phyloP scores from a whole-genome alignment of 2,113 vertebrate genomes.

The Trematomus loennbergii region DNA sequence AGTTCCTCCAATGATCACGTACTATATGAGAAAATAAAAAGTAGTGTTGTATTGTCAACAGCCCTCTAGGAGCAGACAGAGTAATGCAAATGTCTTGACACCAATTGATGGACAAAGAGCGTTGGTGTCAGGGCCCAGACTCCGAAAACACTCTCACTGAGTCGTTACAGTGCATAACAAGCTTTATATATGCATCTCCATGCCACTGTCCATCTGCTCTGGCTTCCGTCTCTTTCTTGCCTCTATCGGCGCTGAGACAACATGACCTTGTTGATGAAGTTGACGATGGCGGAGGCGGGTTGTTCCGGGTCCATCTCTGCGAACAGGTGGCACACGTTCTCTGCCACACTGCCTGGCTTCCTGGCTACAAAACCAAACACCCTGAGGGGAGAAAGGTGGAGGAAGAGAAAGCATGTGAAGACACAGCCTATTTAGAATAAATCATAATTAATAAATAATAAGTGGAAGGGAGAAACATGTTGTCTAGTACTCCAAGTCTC shows the following conservation, averaged over 20 bases:
- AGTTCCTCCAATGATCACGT: background rate
- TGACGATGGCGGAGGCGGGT: conserved; percentile 91
- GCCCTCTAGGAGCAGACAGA: background rate
- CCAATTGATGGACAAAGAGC: background rate
- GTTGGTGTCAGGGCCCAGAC: background rate
- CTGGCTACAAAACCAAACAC: conserved; percentile 94
- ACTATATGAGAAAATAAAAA: background rate
- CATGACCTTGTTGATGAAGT: conserved; percentile 96
- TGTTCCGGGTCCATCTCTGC: conserved; percentile 94
- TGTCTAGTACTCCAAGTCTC: background rate
- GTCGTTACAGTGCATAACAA: background rate
- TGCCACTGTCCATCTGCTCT: background rate
- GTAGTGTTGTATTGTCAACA: background rate
- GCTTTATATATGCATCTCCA: background rate
- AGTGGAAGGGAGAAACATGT: background rate
- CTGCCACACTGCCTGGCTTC: conserved; percentile 89
- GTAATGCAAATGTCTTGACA: background rate
- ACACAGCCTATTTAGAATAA: background rate
- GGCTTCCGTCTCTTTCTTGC: background rate
- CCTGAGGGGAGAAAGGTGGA: conserved; percentile 69
- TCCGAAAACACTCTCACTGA: background rate
- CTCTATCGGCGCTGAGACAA: conserved; percentile 85
- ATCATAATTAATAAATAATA: no score
- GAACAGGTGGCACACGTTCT: conserved; percentile 94
- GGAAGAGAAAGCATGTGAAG: background rate